Base-by-base conservation (phyloP, 64 coral and sea anemone species). In the Cladopsammia gracilis region DNA sequence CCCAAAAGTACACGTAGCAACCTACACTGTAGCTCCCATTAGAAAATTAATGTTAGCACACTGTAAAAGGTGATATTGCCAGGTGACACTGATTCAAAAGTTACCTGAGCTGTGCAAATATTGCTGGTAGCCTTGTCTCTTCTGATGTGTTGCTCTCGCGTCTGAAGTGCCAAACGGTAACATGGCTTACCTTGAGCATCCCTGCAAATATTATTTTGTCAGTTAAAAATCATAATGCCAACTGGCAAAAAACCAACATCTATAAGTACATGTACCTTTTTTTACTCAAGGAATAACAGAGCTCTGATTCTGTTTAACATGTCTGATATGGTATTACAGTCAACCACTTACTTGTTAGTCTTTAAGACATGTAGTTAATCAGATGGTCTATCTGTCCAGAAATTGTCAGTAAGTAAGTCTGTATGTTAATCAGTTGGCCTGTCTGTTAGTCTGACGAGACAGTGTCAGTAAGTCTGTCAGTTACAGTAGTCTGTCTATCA, bases 61-160 rank as follows among this genome's bases (percentile, higher is more conserved):
- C 34, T 34, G 2, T 34, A 34, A 34, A 34, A 34, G 34, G 34
- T 2, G 34, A 34, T 34, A 34, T 34, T 34, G 34, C 34, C 0
- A 34, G 34, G 34, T 46, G 0, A 34, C 14, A 54, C 54, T 43
- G 23, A 24, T 24, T 80, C 13, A 4, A 53, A 4, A 16, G 26
- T 10, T 76, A 96, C 95, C 90, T 96, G 95, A n/a, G 98, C 98
- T 25, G 98, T 99, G 25, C 98, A 99, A 51, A 99, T 99, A 44
- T 99, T 99, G 79, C 98, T 99, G 19, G 98, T 99, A 1, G 98
- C 98, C 48, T 99, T 99, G 56, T 96, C 98, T 89, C 94, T 91
- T 91, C 92, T 79, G 18, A 99, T 99, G 48, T 99, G 94, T 74
- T 99, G 98, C 83, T 99, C 98, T 72, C 98, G 93, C 64, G 98